These are phyloP conservation scores for Rhadina sibilatrix DNA, from an alignment of 2,113 vertebrate genomes.

Conservation along the genomic window DNA sequence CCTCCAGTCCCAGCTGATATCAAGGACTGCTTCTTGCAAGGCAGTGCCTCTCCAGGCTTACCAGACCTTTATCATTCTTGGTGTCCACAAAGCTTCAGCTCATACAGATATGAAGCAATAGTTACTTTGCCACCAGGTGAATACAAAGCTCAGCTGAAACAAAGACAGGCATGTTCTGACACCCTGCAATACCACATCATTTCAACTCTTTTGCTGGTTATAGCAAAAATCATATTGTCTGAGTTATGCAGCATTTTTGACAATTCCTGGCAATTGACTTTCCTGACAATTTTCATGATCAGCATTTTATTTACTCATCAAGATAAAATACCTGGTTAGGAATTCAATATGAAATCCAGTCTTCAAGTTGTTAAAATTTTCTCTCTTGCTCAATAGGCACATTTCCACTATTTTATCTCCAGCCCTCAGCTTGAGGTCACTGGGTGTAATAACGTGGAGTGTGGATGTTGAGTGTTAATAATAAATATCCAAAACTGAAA, in stretches of 20 bases:
- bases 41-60: background rate
- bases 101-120: background rate
- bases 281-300: background rate
- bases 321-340: background rate
- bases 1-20: background rate
- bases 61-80: background rate
- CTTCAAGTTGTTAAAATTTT: background rate
- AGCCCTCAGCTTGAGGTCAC: background rate
- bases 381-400: background rate
- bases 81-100: background rate
- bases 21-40: background rate
- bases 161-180: background rate
- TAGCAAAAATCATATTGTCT: background rate
- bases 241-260: background rate
- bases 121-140: background rate
- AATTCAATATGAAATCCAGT: background rate
- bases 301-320: background rate
- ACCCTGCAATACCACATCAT: background rate
- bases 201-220: background rate
- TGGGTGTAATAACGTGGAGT: background rate
- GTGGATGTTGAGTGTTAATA: background rate
- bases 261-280: background rate
- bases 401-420: background rate
- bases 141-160: background rate
- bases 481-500: background rate